Conservation (phyloP, 2,797 vertebrate species). For the Cryptoblepharus egeriae region DNA sequence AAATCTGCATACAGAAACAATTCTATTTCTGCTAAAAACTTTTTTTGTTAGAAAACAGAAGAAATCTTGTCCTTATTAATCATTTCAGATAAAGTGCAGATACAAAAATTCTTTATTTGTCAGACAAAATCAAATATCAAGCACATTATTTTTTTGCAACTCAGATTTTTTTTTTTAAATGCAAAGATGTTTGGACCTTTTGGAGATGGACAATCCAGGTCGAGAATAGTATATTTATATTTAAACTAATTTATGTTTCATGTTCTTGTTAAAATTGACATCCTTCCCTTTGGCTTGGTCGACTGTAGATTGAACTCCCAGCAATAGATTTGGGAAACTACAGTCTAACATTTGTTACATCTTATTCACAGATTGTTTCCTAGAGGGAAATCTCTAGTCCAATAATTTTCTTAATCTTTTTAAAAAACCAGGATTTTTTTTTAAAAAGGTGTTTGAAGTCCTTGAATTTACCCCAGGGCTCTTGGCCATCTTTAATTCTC, state of each 20-base stretch:
- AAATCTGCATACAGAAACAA: not conserved
- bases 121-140: not conserved
- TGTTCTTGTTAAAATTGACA: not conserved
- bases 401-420: constrained; percentile 63
- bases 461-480: constrained; percentile 62
- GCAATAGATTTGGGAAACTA: constrained; percentile 36
- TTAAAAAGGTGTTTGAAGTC: constrained; percentile 61
- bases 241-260: not conserved
- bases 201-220: not conserved
- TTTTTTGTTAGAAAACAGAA: not conserved
- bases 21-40: not conserved
- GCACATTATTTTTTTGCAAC: constrained; percentile 7
- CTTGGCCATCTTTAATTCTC: constrained; percentile 63
- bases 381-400: constrained; percentile 39
- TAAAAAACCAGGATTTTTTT: constrained; percentile 52
- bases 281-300: not conserved
- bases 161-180: constrained; percentile 46
- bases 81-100: not conserved
- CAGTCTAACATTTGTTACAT: constrained; percentile 39
- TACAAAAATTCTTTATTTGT: not conserved
- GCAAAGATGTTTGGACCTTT: not conserved
- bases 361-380: constrained; percentile 52
- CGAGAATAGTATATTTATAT: not conserved
- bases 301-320: constrained; percentile 7
- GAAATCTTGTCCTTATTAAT: constrained; percentile 3